A percentile compares a stretch with the other conserved stretches of the same genome.
Conservation (phyloP, 2,113 vertebrate genomes). For the Rostratula benghalensis region DNA sequence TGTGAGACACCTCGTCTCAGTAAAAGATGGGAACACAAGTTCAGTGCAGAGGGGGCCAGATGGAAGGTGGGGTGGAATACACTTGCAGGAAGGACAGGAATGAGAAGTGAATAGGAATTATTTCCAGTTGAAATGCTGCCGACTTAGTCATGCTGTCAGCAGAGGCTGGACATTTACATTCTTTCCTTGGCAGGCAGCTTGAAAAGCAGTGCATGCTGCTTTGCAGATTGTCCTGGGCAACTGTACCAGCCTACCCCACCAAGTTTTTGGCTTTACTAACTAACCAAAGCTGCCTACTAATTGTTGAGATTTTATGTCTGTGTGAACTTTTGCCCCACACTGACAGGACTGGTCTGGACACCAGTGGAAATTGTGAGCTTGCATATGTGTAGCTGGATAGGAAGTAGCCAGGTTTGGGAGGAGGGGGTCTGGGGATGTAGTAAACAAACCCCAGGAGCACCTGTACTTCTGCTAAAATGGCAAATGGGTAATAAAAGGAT, state of each 20-base stretch:
- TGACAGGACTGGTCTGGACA: neutral
- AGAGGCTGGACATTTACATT: neutral
- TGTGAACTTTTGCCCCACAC: accelerated
- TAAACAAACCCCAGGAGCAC: neutral
- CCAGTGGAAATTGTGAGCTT: neutral
- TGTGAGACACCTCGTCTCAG: neutral
- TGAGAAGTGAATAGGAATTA: neutral
- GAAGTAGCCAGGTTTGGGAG: neutral
- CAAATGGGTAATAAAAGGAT: neutral
- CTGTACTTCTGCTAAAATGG: neutral
- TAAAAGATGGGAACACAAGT: neutral
- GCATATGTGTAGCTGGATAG: neutral
- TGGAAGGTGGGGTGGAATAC: neutral
- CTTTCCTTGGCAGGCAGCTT: neutral
- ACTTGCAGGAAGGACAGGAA: neutral
- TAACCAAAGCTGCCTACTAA: neutral
- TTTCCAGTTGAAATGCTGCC: constrained; percentile 24
- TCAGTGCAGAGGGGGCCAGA: neutral
- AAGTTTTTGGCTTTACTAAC: neutral
- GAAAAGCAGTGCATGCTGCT: accelerated
- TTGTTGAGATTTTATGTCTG: neutral
- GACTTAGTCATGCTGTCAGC: neutral
- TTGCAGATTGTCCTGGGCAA: neutral
- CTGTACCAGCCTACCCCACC: neutral
- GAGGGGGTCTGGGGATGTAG: neutral